Conservation (phyloP, 2,888 invertebrate species). For the Caenorhabditis sp. region DNA sequence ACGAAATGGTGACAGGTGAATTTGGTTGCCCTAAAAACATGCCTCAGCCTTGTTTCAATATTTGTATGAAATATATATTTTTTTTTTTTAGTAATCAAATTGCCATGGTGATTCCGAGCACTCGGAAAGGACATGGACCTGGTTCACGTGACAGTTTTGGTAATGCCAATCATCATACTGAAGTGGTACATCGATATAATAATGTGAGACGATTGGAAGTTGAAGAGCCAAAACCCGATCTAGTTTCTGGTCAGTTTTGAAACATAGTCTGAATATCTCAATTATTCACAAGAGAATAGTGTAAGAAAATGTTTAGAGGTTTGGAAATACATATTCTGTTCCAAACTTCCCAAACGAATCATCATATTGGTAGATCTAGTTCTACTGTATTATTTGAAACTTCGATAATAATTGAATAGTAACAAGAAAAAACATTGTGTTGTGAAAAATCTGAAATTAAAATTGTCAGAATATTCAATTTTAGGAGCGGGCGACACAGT, state of each 20-base stretch:
- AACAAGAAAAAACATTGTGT: too few relatives aligned
- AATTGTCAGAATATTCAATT: background rate
- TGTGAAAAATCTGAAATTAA: background rate
- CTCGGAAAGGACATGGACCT: conserved; percentile 48
- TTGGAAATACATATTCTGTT: too few relatives aligned
- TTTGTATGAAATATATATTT: background rate
- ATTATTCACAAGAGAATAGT: too few relatives aligned
- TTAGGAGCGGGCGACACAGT: conserved; percentile 52
- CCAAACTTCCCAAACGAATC: too few relatives aligned
- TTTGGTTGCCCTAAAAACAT: background rate
- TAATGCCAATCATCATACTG: conserved; percentile 35
- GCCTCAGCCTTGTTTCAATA: too few relatives aligned
- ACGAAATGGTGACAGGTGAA: conserved; percentile 5
- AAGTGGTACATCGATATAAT: conserved; percentile 36
- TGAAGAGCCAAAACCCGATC: conserved; percentile 33
- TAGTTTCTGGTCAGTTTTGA: conserved; percentile 31
- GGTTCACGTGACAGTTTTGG: conserved; percentile 32
- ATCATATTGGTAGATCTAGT: too few relatives aligned
- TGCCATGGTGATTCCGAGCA: conserved; percentile 59
- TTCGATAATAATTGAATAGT: too few relatives aligned
- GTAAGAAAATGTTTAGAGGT: too few relatives aligned
- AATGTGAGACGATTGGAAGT: conserved; percentile 34
- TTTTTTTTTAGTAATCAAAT: conserved; percentile 43
- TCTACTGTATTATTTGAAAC: too few relatives aligned
- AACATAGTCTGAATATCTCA: too few relatives aligned